Conservation (phyloP, 2,888 invertebrate genomes). For the Embidobia sp. region DNA sequence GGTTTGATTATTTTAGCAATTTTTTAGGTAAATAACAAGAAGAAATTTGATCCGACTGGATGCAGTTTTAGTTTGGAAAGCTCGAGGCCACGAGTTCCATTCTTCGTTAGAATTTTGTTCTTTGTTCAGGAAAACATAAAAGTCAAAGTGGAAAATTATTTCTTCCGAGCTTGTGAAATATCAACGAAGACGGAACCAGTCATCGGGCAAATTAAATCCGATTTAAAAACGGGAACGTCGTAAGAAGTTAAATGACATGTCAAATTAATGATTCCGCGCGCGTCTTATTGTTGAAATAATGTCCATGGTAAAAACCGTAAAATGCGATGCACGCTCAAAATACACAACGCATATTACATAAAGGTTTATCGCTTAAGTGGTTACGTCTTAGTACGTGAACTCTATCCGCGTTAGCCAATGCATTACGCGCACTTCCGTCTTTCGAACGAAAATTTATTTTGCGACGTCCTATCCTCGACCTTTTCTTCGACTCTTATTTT, state of each 20-base stretch:
- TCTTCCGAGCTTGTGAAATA: too few relatives aligned
- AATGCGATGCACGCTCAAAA: slow-evolving; percentile 36
- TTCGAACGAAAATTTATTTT: slow-evolving; percentile 65
- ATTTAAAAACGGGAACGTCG: neutral
- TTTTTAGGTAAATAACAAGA: too few relatives aligned
- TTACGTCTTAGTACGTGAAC: slow-evolving; percentile 59
- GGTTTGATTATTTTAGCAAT: too few relatives aligned
- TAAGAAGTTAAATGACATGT: slow-evolving; percentile 1
- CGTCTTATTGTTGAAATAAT: slow-evolving; percentile 8
- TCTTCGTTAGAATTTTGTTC: too few relatives aligned
- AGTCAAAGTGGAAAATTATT: too few relatives aligned
- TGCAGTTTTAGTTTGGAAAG: too few relatives aligned
- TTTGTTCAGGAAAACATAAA: too few relatives aligned
- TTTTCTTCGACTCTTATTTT: slow-evolving; percentile 68
- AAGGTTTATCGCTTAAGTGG: slow-evolving; percentile 56
- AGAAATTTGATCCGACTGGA: too few relatives aligned
- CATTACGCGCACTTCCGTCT: slow-evolving; percentile 63
- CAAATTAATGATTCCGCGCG: neutral
- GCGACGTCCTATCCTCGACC: slow-evolving; percentile 62
- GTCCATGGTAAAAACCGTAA: slow-evolving; percentile 15
- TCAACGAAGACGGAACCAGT: too few relatives aligned
- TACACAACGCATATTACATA: slow-evolving; percentile 62
- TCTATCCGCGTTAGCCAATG: slow-evolving; percentile 56
- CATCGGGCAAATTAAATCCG: slow-evolving; percentile 2
- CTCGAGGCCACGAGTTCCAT: too few relatives aligned